Evolutionary conservation across 2,888 invertebrate species (phyloP), one percentile per base, ranked within the genome.

Genomic region (Ceriagrion tenellum): DNA sequence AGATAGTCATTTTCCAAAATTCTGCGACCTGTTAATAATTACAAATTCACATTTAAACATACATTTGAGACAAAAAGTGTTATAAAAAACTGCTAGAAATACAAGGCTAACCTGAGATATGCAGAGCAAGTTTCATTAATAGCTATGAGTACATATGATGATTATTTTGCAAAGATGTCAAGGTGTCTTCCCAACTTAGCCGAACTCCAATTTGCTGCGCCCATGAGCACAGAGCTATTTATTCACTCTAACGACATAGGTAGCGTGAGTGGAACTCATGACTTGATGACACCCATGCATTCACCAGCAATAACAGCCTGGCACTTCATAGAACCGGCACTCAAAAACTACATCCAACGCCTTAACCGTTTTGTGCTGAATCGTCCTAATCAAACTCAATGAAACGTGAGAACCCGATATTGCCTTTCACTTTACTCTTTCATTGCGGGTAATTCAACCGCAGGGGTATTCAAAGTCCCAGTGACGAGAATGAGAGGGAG

Each of bases 321-420:
- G 81, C 30, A 81, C 35, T 30, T 81, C 81, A 81, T 81, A 81
- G 81, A n/a, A 81, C 30, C 81, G n/a, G 69, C n/a, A 69, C 69
- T 69, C n/a, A n/a, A n/a, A 69, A 18, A 0, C 81, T 69, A n/a
- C 30, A 81, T 13, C 69, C 26, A 26, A 4, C 69, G 30, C 81
- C 30, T 13, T 81, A 35, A 81, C 18, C 81, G 35, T 81, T 81
- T 30, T 35, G 81, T 35, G 16, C 81, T 35, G 35, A 81, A 81
- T 35, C 81, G 81, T 35, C 81, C 30, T 81, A 81, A 81, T 81
- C 81, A 81, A 81, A 81, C 30, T 81, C 81, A 81, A 81, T 81
- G 81, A 81, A 81, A 81, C 81, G 81, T 81, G 81, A 23, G 35
- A 81, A 30, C 81, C 81, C 81, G 18, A 81, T 81, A 35, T 81